A percentile compares a stretch with the other conserved stretches of the same genome.
Evolutionary conservation across 2,797 vertebrate species (phyloP).

Genomic region (Pipistrellus kuhlii): DNA sequence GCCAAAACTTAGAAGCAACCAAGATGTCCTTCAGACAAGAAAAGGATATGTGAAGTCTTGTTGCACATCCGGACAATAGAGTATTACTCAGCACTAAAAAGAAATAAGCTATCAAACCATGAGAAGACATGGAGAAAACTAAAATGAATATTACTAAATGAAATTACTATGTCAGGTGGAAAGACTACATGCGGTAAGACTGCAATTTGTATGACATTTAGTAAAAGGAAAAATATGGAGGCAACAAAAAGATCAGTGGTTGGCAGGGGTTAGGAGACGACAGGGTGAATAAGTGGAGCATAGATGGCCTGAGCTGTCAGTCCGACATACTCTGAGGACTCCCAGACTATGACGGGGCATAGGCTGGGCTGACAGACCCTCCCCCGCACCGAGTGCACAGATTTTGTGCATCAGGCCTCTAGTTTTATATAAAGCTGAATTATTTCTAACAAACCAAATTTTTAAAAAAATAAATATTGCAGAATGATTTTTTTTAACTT

Average conservation of each 20-base stretch:
- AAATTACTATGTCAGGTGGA: neutral
- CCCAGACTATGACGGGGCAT: too few species aligned
- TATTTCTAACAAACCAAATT: neutral
- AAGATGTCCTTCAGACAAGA: neutral
- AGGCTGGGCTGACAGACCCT: too few species aligned
- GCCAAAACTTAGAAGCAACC: neutral
- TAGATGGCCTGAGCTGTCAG: neutral
- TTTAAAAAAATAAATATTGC: neutral
- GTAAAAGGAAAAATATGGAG: neutral
- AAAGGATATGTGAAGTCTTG: neutral
- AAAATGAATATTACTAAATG: neutral
- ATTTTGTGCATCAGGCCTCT: too few species aligned
- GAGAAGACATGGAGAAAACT: neutral
- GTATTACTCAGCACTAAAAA: neutral
- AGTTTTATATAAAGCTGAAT: neutral
- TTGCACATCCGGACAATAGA: neutral
- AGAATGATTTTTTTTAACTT: neutral
- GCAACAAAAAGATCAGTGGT: neutral
- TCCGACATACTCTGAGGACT: too few species aligned
- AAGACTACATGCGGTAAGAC: neutral
- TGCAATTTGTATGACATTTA: neutral
- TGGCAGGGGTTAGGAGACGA: neutral
- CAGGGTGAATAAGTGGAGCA: neutral
- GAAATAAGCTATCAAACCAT: neutral
- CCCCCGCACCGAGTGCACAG: too few species aligned